These are phyloP conservation scores for Coelopa frigida DNA, from an alignment of 1,140 invertebrate genomes.

Conservation along the genomic window DNA sequence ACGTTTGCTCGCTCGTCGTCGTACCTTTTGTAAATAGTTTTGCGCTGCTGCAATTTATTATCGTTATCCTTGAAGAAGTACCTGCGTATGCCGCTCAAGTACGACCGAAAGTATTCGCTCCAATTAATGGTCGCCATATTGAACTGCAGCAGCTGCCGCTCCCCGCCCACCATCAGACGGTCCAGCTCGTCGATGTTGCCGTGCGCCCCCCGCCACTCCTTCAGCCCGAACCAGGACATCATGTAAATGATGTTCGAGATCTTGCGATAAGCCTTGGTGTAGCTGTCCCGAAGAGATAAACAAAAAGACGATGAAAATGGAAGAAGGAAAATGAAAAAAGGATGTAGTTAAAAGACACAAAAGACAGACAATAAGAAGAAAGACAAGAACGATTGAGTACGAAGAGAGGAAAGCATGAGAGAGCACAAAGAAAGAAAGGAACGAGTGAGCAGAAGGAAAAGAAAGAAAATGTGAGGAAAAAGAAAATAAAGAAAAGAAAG, in stretches of 20 bases:
- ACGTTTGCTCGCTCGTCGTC: neutral
- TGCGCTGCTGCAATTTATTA: constrained; percentile 42
- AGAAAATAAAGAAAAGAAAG: neutral
- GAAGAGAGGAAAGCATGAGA: too few relatives aligned
- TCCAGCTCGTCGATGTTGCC: constrained; percentile 42
- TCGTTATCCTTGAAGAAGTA: constrained; percentile 51
- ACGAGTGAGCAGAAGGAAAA: neutral
- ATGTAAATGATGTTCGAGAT: constrained; percentile 42
- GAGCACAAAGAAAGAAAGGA: constrained; percentile 4
- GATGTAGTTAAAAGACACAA: neutral
- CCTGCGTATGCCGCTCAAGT: constrained; percentile 51
- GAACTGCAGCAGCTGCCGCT: constrained; percentile 36
- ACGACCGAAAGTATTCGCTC: constrained; percentile 51
- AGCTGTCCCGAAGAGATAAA: too few relatives aligned
- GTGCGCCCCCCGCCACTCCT: constrained; percentile 43
- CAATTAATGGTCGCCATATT: constrained; percentile 53
- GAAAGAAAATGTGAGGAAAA: neutral
- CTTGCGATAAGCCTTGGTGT: constrained; percentile 28
- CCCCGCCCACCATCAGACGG: constrained; percentile 23
- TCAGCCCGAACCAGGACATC: constrained; percentile 44
- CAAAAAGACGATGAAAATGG: neutral
- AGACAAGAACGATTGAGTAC: too few relatives aligned
- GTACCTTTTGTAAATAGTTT: constrained; percentile 43
- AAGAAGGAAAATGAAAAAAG: neutral
- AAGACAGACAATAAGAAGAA: neutral